phyloP scores from a whole-genome alignment of 2,113 vertebrate species.

The Proterorhinus semilunaris region DNA sequence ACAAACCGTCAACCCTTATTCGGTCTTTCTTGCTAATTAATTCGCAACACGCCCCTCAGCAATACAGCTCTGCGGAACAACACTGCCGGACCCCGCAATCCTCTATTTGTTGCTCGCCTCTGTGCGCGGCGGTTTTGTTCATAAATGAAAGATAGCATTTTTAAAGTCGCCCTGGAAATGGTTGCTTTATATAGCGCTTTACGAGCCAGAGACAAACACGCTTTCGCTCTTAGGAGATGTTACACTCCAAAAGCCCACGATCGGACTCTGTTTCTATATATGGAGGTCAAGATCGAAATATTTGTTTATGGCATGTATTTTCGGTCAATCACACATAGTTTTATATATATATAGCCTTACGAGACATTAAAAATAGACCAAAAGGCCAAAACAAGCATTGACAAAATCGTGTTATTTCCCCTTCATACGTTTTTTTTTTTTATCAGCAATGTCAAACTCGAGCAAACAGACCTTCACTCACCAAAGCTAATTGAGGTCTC shows the following conservation, averaged over 20 bases:
- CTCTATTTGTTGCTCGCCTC: background rate
- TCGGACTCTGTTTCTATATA: slow-evolving; percentile 13
- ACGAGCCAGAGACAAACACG: slow-evolving; percentile 28
- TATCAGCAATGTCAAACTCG: background rate
- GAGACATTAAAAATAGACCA: too few species aligned
- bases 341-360: too few species aligned
- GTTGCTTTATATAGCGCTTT: slow-evolving; percentile 40
- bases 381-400: too few species aligned
- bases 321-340: too few species aligned
- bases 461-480: background rate
- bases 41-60: slow-evolving; percentile 5
- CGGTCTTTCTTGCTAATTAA: slow-evolving; percentile 29
- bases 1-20: slow-evolving; percentile 12
- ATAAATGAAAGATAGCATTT: slow-evolving; percentile 60
- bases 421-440: too few species aligned
- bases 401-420: too few species aligned
- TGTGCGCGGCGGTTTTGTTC: slow-evolving; percentile 6
- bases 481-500: background rate
- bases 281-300: too few species aligned
- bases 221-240: slow-evolving; percentile 42
- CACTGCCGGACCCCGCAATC: slow-evolving; percentile 17
- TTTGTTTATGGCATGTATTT: too few species aligned
- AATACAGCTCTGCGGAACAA: background rate
- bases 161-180: slow-evolving; percentile 40
- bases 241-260: background rate